Percentiles rank a stretch among this genome's conserved stretches.
Evolutionary conservation across 2,888 invertebrate species (phyloP).

Genomic region (Aelia acuminata): DNA sequence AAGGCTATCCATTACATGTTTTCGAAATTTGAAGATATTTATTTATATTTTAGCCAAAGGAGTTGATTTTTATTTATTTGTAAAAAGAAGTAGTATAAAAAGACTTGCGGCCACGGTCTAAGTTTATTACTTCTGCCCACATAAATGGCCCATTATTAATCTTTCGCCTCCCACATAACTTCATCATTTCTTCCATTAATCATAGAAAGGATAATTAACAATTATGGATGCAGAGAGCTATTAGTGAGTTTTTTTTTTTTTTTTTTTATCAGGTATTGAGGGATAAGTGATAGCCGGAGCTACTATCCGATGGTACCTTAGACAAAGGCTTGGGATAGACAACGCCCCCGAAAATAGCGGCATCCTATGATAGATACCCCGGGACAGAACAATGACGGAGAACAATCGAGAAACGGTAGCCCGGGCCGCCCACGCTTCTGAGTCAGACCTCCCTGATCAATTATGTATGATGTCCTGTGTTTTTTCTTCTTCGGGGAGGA

Average conservation of each 20-base stretch:
- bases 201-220: background rate
- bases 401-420: constrained; percentile 7
- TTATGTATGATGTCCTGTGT: constrained; percentile 36
- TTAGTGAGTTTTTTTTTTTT: constrained; percentile 10
- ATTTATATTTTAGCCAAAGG: no score
- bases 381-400: background rate
- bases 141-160: background rate
- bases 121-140: no score
- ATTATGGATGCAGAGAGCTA: background rate
- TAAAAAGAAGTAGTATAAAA: no score
- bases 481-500: background rate
- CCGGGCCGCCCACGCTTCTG: background rate
- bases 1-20: no score
- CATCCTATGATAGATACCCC: constrained; percentile 22
- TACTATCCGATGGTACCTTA: background rate
- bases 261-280: background rate
- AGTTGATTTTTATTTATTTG: no score
- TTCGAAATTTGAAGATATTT: no score
- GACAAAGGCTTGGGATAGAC: background rate
- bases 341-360: background rate
- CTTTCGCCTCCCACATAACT: background rate
- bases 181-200: background rate
- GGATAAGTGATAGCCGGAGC: background rate
- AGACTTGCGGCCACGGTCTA: no score
- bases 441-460: background rate